Evolutionary conservation across 1,140 invertebrate genomes (phyloP).

Genomic region (Cydia fagiglandana): DNA sequence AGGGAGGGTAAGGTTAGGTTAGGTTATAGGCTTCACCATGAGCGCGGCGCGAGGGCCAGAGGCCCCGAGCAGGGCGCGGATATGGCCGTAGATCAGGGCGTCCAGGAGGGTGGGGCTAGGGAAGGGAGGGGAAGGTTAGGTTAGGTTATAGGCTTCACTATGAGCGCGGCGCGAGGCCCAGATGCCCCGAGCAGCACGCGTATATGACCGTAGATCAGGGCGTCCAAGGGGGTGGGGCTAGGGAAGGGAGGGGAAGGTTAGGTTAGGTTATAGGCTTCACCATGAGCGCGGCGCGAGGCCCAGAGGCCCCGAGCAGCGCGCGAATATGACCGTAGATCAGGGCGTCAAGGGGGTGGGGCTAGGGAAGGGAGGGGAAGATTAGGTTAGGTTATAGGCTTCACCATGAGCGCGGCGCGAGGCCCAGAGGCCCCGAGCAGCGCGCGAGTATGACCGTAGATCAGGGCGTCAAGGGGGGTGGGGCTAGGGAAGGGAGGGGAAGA

Average conservation of each 20-base stretch:
- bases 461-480: slow-evolving; percentile 85
- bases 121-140: neutral
- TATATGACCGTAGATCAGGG: slow-evolving; percentile 96
- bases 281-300: slow-evolving; percentile 67
- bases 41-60: slow-evolving; percentile 62
- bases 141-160: slow-evolving; percentile 31
- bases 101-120: slow-evolving; percentile 81
- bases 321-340: slow-evolving; percentile 95
- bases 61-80: slow-evolving; percentile 58
- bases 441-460: slow-evolving; percentile 94
- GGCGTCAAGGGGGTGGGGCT: slow-evolving; percentile 83
- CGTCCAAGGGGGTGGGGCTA: slow-evolving; percentile 83
- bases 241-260: neutral
- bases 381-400: neutral
- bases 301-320: neutral
- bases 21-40: slow-evolving; percentile 33
- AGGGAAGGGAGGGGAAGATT: neutral
- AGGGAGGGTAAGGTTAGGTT: neutral
- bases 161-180: slow-evolving; percentile 63
- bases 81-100: slow-evolving; percentile 96
- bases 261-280: neutral
- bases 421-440: neutral
- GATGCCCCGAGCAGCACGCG: neutral
- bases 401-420: slow-evolving; percentile 67
- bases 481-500: neutral